Percentiles rank a stretch among this genome's conserved stretches.
phyloP scores from a whole-genome alignment of 2,113 vertebrate species.

The Lophura nycthemera region DNA sequence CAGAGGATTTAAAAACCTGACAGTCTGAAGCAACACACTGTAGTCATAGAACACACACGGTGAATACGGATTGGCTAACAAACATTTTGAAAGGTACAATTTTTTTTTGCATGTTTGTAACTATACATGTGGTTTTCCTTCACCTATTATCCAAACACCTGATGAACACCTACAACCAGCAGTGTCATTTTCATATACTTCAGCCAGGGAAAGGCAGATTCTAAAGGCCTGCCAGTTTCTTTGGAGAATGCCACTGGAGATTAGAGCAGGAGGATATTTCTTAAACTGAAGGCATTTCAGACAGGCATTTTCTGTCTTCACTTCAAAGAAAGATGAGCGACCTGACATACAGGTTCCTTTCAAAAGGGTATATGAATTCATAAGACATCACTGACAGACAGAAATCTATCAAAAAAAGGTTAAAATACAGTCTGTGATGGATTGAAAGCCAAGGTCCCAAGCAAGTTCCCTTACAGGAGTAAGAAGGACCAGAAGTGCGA shows the following conservation, averaged over 20 bases:
- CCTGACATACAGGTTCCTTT: not conserved
- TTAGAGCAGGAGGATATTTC: not conserved
- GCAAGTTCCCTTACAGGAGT: not conserved
- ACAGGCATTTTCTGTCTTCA: not conserved
- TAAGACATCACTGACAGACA: not conserved
- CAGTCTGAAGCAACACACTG: not conserved
- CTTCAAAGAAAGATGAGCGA: not conserved
- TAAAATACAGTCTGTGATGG: not conserved
- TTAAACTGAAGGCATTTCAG: not conserved
- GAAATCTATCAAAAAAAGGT: not conserved
- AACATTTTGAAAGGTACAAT: not conserved
- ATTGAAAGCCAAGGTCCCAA: accelerated
- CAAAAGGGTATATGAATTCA: not conserved
- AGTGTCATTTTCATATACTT: not conserved
- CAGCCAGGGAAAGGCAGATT: not conserved
- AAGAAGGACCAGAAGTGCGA: not conserved
- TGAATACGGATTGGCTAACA: not conserved
- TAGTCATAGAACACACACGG: not conserved
- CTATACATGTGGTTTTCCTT: not conserved
- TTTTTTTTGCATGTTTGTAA: not conserved
- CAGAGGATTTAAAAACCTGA: not conserved
- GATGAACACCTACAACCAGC: not conserved
- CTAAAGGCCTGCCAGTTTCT: not conserved
- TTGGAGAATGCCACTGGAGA: not conserved
- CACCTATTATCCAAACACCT: no score